phyloP scores from a whole-genome alignment of 92 coral and sea anemone species.

The Palythoa grandis region DNA sequence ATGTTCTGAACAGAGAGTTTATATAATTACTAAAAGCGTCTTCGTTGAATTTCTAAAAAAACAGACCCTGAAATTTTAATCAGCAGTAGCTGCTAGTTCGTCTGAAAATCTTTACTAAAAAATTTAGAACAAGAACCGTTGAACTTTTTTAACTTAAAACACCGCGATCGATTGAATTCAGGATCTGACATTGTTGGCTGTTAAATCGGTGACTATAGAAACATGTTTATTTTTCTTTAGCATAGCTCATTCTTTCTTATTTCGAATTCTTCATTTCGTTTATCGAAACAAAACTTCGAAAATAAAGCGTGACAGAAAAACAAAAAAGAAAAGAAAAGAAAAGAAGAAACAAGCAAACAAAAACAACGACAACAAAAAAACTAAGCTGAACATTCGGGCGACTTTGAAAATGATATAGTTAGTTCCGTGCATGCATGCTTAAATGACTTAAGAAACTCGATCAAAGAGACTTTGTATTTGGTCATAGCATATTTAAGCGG shows the following conservation, averaged over 20 bases:
- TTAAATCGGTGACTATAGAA: conserved; percentile 21
- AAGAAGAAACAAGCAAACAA: neutral
- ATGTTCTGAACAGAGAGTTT: too few species aligned
- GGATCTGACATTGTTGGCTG: conserved; percentile 16
- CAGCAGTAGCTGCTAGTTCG: neutral
- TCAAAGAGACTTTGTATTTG: too few species aligned
- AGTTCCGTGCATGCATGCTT: too few species aligned
- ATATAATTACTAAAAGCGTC: too few species aligned
- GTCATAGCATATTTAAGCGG: too few species aligned
- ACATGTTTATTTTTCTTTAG: neutral
- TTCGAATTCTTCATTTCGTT: neutral
- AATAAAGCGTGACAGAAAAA: neutral
- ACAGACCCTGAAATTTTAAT: too few species aligned
- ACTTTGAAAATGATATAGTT: too few species aligned
- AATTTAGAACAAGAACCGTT: neutral
- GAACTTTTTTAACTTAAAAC: neutral
- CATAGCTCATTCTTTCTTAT: neutral
- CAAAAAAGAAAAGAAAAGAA: too few species aligned
- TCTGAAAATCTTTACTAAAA: neutral
- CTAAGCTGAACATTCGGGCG: too few species aligned
- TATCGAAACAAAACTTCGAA: neutral
- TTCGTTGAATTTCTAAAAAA: too few species aligned
- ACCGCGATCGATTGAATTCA: neutral
- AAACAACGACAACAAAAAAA: neutral
- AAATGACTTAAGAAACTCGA: too few species aligned